A percentile compares a stretch with the other conserved stretches of the same genome.
phyloP scores from a whole-genome alignment of 2,113 vertebrate genomes.

The Gyps fulvus region DNA sequence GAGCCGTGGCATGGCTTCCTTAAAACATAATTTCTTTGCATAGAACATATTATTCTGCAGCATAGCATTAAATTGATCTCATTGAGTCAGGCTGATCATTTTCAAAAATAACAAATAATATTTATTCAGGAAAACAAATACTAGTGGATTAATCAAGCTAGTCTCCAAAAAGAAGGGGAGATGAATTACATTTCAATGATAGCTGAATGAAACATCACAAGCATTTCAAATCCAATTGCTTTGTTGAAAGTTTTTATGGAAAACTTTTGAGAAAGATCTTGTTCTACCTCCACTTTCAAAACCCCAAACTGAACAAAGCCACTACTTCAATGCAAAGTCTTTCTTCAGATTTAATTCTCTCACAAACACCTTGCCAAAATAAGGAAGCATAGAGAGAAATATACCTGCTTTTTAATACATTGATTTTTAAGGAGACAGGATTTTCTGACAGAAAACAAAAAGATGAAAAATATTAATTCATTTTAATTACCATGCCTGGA shows the following conservation, averaged over 20 bases:
- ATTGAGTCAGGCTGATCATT: background rate
- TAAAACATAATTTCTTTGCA: background rate
- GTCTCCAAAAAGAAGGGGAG: background rate
- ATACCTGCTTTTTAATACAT: background rate
- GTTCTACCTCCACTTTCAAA: background rate
- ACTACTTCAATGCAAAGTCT: background rate
- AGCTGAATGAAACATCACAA: background rate
- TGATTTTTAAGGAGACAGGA: background rate
- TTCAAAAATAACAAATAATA: background rate
- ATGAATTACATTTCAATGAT: background rate
- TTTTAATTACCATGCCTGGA: background rate
- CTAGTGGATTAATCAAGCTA: background rate
- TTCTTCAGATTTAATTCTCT: background rate
- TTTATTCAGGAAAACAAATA: background rate
- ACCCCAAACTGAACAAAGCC: background rate
- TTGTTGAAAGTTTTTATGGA: background rate
- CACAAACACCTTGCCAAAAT: background rate
- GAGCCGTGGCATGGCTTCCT: background rate
- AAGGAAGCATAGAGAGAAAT: background rate
- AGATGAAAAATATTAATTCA: background rate
- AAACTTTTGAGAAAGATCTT: background rate
- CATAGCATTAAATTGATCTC: background rate
- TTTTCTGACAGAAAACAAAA: background rate
- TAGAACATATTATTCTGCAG: background rate
- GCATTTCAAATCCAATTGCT: background rate